These are phyloP conservation scores for Drosophila austrosaltans DNA, from an alignment of 2,888 invertebrate genomes.

Conservation along the genomic window DNA sequence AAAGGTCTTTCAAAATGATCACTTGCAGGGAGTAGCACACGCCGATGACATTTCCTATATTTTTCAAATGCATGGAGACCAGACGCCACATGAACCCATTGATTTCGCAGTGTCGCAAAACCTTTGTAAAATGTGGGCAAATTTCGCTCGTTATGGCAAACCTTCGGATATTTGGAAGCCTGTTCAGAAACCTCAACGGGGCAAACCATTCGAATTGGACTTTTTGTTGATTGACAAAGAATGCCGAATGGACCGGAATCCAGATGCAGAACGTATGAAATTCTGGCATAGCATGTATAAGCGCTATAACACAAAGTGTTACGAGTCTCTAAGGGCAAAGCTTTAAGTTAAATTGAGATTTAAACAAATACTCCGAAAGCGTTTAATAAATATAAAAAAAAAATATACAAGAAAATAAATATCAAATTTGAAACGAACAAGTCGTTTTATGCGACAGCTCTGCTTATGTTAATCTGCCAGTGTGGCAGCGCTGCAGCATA, in stretches of 20 bases:
- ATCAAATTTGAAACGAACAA: background rate
- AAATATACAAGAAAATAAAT: too few relatives aligned
- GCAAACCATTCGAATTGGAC: slow-evolving; percentile 64
- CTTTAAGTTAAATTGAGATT: slow-evolving; percentile 42
- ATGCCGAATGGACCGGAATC: slow-evolving; percentile 74
- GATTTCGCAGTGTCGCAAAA: slow-evolving; percentile 82
- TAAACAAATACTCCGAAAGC: background rate
- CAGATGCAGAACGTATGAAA: slow-evolving; percentile 76
- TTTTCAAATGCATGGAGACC: slow-evolving; percentile 82
- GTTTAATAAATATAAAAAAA: background rate
- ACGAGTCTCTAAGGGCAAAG: slow-evolving; percentile 30
- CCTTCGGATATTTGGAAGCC: slow-evolving; percentile 81
- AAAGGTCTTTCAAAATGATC: slow-evolving; percentile 82
- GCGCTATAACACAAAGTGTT: slow-evolving; percentile 70
- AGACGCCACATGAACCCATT: slow-evolving; percentile 44
- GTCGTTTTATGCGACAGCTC: background rate
- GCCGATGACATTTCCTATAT: slow-evolving; percentile 87
- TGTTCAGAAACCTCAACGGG: slow-evolving; percentile 46
- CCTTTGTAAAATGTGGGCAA: slow-evolving; percentile 86
- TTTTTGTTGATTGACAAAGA: slow-evolving; percentile 77
- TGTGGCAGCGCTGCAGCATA: background rate
- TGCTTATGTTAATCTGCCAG: background rate
- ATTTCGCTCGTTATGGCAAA: slow-evolving; percentile 86
- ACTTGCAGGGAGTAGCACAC: slow-evolving; percentile 85
- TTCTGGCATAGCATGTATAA: slow-evolving; percentile 81